Evolutionary conservation across 1,140 invertebrate species (phyloP).

Genomic region (Pararge aegeria): DNA sequence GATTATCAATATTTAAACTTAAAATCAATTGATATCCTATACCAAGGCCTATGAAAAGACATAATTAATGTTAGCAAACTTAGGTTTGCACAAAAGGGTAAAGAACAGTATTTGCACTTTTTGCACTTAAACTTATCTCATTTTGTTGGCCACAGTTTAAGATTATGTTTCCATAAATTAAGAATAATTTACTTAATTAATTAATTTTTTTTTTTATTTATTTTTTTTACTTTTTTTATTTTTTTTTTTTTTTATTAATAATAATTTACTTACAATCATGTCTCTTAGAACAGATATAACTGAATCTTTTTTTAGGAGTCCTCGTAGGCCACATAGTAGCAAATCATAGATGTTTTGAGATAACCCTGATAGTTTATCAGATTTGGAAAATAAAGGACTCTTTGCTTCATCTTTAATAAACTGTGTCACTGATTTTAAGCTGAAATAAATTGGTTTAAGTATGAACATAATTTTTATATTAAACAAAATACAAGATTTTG

Average conservation of each 20-base stretch:
- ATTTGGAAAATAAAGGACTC: constrained; percentile 79
- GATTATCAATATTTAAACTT: constrained; percentile 1
- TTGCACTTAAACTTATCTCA: too few relatives aligned
- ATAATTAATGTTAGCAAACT: too few relatives aligned
- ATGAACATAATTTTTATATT: too few relatives aligned
- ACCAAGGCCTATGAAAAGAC: too few relatives aligned
- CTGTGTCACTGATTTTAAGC: constrained; percentile 77
- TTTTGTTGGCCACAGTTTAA: too few relatives aligned
- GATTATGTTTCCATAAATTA: too few relatives aligned
- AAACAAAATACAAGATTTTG: too few relatives aligned
- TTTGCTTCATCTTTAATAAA: constrained; percentile 79
- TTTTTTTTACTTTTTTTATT: too few relatives aligned
- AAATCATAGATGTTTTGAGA: constrained; percentile 82
- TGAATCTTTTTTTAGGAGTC: constrained; percentile 85
- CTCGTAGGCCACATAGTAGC: constrained; percentile 85
- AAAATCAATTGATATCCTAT: background rate
- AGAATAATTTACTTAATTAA: too few relatives aligned
- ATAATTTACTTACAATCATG: constrained; percentile 81
- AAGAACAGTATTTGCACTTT: too few relatives aligned
- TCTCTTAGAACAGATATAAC: constrained; percentile 84
- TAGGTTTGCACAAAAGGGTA: too few relatives aligned
- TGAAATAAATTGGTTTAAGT: constrained; percentile 63
- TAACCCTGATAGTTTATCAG: constrained; percentile 74
- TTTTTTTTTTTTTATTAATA: background rate
- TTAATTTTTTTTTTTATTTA: too few relatives aligned